Evolutionary conservation across 2,797 vertebrate genomes (phyloP), one percentile per base, ranked within the genome.

Genomic region (Coranthus polyacanthus): DNA sequence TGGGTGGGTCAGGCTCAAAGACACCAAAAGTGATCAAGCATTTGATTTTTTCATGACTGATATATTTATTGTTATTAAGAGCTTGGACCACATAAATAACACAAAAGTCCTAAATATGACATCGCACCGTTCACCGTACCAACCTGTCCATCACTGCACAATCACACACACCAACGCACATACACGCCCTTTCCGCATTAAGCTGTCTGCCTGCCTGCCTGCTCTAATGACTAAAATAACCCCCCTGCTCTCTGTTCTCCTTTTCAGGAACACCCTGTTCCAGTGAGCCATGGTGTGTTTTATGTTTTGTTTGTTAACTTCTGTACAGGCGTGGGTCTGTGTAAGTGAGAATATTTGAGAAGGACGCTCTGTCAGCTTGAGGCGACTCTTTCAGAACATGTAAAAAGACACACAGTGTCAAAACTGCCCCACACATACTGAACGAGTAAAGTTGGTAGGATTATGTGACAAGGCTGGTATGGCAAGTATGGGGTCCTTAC

Each of bases 261-360:
- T 93, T 94, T 94, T 88, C 84, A 91, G 85, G 90, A 92, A 90
- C 92, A 89, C 83, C 72, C 84, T 84, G 86, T 91, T 92, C 90
- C 87, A 71, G 81, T 51, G 53, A 79, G 81, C 22, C 4, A 32
- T 10, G 11, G 18, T 70, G 61, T 52, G 24, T 37, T 57, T 59
- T 65, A 43, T 21, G 8, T 62, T 68, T 45, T 52, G 34, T 77
- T 54, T 42, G 20, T 39, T 22, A 53, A 50, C 24, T 54, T 67
- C 26, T 82, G 46, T 65, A 32, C 29, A 32, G 29, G 29, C 29
- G 10, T 9, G 29, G 29, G 29, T 32, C 8, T 32, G 3, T 32
- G 29, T 32, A 32, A 9, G 29, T 32, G 29, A 32, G 7, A 32
- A 32, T 32, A 32, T 32, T 32, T 32, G 29, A 32, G 29, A 9